Percentiles rank a stretch among this genome's conserved stretches.
phyloP scores from a whole-genome alignment of 2,797 vertebrate genomes.

The Neostethus bicornis region DNA sequence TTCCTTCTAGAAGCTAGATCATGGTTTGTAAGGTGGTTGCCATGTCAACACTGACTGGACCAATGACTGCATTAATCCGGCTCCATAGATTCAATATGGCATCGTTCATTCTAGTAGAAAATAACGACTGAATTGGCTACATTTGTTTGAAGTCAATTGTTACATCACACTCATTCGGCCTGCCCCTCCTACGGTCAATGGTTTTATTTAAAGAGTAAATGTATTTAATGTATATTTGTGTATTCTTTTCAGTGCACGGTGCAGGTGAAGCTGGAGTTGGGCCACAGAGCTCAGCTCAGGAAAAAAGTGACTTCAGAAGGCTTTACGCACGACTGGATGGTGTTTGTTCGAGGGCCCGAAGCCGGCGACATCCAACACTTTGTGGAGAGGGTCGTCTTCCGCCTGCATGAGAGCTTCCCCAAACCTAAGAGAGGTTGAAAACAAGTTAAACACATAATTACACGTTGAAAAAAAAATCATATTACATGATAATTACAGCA shows the following conservation, averaged over 20 bases:
- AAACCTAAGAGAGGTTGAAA: conserved; percentile 92
- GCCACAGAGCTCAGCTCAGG: conserved; percentile 93
- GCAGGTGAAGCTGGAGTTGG: conserved; percentile 98
- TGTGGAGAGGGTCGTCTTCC: conserved; percentile 96
- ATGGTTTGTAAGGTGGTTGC: too few species aligned
- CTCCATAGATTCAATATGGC: too few species aligned
- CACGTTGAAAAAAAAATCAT: neutral
- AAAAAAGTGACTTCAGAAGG: conserved; percentile 96
- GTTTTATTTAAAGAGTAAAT: too few species aligned
- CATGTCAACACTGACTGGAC: too few species aligned
- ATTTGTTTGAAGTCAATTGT: too few species aligned
- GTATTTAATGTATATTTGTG: neutral
- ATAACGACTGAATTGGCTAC: too few species aligned
- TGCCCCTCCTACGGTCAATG: too few species aligned
- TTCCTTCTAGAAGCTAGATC: too few species aligned
- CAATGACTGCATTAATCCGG: too few species aligned
- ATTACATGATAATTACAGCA: neutral
- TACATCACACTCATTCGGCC: too few species aligned
- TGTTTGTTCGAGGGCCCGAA: conserved; percentile 96
- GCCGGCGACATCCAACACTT: conserved; percentile 98
- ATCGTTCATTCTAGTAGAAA: too few species aligned
- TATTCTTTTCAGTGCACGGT: conserved; percentile 88
- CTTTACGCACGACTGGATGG: conserved; percentile 99
- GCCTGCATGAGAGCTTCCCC: conserved; percentile 97
- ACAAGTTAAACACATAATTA: neutral